phyloP scores from a whole-genome alignment of 2,888 invertebrate species.

The Drosophila seclusa region DNA sequence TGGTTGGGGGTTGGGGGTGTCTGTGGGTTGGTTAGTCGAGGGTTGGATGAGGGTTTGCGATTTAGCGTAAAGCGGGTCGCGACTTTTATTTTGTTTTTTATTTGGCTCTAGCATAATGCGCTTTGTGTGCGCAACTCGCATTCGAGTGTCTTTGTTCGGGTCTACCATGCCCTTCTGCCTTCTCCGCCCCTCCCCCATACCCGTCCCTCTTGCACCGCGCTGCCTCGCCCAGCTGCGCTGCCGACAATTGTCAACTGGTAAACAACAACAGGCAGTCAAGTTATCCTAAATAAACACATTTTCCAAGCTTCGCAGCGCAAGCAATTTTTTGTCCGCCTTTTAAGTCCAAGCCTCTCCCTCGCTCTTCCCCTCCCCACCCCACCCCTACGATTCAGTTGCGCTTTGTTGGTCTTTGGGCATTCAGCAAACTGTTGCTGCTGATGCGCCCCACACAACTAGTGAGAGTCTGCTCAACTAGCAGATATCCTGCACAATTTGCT shows the following conservation, averaged over 20 bases:
- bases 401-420: constrained; percentile 64
- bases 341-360: not conserved
- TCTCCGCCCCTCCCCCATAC: not conserved
- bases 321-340: constrained; percentile 38
- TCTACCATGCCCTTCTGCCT: not conserved
- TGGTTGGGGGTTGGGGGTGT: too few species aligned
- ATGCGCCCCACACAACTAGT: constrained; percentile 19
- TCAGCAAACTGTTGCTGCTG: constrained; percentile 69
- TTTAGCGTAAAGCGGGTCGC: constrained; percentile 28
- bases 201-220: not conserved
- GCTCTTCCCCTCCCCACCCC: not conserved
- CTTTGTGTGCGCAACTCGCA: constrained; percentile 34
- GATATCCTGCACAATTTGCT: not conserved
- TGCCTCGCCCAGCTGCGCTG: constrained; percentile 1
- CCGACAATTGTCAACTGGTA: constrained; percentile 68
- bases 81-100: constrained; percentile 11
- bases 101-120: constrained; percentile 31
- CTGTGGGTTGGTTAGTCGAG: not conserved
- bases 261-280: constrained; percentile 63
- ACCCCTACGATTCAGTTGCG: constrained; percentile 11
- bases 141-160: constrained; percentile 42
- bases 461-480: not conserved
- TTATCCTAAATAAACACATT: constrained; percentile 80
- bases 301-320: constrained; percentile 64
- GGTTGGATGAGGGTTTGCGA: not conserved